These are phyloP conservation scores for Gallinago solitaria DNA, from an alignment of 2,797 vertebrate genomes.

Conservation along the genomic window DNA sequence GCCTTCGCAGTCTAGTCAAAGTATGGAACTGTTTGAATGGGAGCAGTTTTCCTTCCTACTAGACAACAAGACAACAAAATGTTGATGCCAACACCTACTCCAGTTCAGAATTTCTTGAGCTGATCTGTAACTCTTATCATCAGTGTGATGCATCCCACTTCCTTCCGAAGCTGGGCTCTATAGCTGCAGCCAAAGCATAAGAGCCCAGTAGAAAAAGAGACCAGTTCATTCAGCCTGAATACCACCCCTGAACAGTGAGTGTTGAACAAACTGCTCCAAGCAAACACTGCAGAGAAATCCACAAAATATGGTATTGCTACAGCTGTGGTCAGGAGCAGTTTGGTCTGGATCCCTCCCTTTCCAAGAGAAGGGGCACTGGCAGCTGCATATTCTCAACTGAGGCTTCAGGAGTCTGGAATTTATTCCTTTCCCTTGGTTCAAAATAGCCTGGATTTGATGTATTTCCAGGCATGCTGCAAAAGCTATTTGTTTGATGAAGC, in stretches of 20 bases:
- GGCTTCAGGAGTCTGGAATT: neutral
- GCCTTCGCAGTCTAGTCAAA: neutral
- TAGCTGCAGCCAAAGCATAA: neutral
- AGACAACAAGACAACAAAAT: neutral
- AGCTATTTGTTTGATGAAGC: neutral
- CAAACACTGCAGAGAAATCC: neutral
- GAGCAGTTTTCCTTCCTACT: neutral
- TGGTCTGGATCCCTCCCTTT: neutral
- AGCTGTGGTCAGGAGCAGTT: neutral
- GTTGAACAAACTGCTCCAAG: neutral
- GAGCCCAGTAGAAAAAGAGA: neutral
- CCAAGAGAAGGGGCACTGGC: neutral
- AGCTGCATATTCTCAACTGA: neutral
- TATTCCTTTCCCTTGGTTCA: neutral
- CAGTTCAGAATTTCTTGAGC: neutral
- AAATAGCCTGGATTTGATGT: neutral
- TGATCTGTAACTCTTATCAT: neutral
- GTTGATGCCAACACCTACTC: neutral
- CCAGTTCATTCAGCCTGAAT: neutral
- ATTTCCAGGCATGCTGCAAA: neutral
- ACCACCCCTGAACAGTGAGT: neutral
- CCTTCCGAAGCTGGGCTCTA: neutral
- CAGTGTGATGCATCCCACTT: neutral
- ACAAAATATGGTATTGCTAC: neutral
- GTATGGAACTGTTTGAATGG: neutral